Base-by-base conservation (phyloP, 2,113 vertebrate species). In the Triplophysa tibetana region DNA sequence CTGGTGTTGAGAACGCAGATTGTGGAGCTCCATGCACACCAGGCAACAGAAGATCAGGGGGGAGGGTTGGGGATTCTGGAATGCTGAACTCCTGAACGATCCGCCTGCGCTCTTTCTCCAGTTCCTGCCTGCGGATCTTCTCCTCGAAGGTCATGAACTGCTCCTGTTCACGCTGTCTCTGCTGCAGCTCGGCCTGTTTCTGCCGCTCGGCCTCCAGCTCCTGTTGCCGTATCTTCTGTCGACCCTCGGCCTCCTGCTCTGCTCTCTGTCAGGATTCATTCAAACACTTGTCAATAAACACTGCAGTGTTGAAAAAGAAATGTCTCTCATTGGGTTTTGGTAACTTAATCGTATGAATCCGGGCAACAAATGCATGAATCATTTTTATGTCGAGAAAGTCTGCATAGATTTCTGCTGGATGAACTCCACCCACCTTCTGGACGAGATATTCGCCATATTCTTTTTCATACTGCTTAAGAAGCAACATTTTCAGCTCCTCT, bases 81-180 rank as follows among this genome's bases (percentile, higher is more conserved):
- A 90, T 83, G n/a, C 91, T 89, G 24, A 96, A 98, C n/a, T 97
- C 93, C 82, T 94, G 92, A 38, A 94, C 88, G 24, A 98, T 90
- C 1, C 92, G 93, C 45, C 96, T 94, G 0, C 96, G 94, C 2
- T 98, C 96, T 58, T 94, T 96, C 89, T 99, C 97, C 84, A 97
- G 92, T 82, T 99, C 96, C 88, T 97, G 94, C 12, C 89, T 94
- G 17, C 95, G 94, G 86, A 99, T 98, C 96, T 98, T 97, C 89
- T 97, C 95, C 89, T 99, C 98, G 0, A 99, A 99, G 89, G 94
- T 96, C 1, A 89, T 93, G 83, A 99, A 97, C 89, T 99, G 95
- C 79, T 99, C 96, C 88, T 98, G 96, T 83, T 99, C 97, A 3
- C 91, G 89, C 88, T 98, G 96, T 43, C 96, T 94, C 88, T 95